Evolutionary conservation across 2,113 vertebrate genomes (phyloP).

Genomic region (Spea multiplicata): DNA sequence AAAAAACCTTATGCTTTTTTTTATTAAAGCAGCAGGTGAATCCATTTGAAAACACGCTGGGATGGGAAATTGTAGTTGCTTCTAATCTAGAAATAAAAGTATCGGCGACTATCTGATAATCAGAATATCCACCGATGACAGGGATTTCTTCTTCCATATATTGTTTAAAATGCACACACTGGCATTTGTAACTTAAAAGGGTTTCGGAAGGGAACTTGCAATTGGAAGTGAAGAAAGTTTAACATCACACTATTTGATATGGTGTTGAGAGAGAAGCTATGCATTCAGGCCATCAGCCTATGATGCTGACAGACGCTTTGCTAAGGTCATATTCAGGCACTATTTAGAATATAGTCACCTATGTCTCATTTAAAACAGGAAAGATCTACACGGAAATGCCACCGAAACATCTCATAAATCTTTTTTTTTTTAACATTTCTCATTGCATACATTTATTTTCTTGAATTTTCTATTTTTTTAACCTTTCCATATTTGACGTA

Average conservation of each 20-base stretch:
- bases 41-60: too few relatives aligned
- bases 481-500: too few relatives aligned
- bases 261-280: conserved; percentile 21
- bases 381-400: neutral
- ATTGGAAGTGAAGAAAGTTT: conserved; percentile 15
- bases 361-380: neutral
- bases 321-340: conserved; percentile 14
- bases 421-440: too few relatives aligned
- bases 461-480: too few relatives aligned
- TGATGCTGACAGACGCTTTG: conserved; percentile 3
- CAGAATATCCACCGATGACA: neutral
- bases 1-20: too few relatives aligned
- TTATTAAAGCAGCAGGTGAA: too few relatives aligned
- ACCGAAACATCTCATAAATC: too few relatives aligned
- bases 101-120: neutral
- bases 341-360: conserved; percentile 14
- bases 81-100: neutral
- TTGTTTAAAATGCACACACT: neutral
- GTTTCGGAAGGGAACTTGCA: neutral
- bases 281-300: neutral
- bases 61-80: too few relatives aligned
- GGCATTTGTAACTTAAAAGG: neutral
- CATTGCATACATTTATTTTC: too few relatives aligned
- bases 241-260: conserved; percentile 9
- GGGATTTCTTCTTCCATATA: neutral